A percentile compares a stretch with the other conserved stretches of the same genome.
Conservation (phyloP, 2,888 invertebrate genomes). For the Pomacea canaliculata region DNA sequence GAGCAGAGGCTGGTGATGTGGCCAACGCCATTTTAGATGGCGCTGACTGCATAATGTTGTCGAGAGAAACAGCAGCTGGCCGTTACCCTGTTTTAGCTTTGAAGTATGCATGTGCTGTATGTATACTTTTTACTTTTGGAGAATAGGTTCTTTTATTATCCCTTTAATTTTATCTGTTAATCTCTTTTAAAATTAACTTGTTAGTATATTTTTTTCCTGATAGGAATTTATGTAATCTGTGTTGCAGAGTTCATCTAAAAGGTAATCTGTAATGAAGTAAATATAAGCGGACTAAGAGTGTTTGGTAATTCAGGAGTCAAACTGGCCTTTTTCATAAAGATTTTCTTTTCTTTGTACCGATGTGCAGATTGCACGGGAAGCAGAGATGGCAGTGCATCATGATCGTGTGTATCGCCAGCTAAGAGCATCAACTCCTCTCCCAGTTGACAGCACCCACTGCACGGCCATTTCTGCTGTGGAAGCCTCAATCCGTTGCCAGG, state of each 20-base stretch:
- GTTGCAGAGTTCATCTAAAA: background rate
- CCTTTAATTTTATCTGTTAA: background rate
- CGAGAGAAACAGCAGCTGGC: constrained; percentile 98
- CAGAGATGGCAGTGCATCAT: constrained; percentile 95
- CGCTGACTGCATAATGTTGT: constrained; percentile 97
- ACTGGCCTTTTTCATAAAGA: too few species aligned
- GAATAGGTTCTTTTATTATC: background rate
- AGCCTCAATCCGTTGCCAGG: constrained; percentile 87
- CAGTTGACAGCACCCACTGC: constrained; percentile 87
- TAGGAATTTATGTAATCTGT: background rate
- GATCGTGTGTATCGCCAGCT: constrained; percentile 88
- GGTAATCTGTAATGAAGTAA: background rate
- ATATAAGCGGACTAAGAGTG: too few species aligned
- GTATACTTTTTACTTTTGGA: constrained; percentile 1
- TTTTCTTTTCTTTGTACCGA: background rate
- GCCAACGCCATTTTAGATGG: constrained; percentile 98
- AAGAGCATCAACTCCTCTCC: constrained; percentile 60
- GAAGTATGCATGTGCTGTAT: constrained; percentile 66
- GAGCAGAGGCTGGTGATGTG: constrained; percentile 96
- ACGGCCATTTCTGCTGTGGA: constrained; percentile 94
- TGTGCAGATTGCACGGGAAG: constrained; percentile 88
- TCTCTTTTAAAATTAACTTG: background rate
- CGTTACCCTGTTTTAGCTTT: constrained; percentile 91
- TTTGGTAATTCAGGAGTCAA: too few species aligned
- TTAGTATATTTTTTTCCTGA: background rate